A percentile compares a stretch with the other conserved stretches of the same genome.
Conservation (phyloP, 2,113 vertebrate species). For the Otolemur garnettii region DNA sequence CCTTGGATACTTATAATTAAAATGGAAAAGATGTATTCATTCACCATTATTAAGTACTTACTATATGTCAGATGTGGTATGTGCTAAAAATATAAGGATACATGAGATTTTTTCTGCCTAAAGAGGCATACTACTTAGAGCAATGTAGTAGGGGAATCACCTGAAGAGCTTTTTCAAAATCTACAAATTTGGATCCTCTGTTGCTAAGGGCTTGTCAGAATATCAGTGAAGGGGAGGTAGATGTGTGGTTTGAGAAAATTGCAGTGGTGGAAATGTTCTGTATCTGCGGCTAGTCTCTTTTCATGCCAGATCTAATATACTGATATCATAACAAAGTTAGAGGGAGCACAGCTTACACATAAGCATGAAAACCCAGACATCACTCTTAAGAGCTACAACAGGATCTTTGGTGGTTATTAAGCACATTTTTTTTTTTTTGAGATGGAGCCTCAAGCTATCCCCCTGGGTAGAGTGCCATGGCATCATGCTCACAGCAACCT, state of each 20-base stretch:
- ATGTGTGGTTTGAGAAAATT: slow-evolving; percentile 5
- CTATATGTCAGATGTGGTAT: background rate
- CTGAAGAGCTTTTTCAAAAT: background rate
- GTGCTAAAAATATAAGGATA: background rate
- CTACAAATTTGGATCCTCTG: background rate
- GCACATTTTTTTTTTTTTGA: too few relatives aligned
- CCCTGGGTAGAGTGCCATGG: too few relatives aligned
- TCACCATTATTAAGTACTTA: slow-evolving; percentile 34
- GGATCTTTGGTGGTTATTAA: background rate
- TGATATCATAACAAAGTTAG: too few relatives aligned
- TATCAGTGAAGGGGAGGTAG: background rate
- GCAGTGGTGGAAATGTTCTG: slow-evolving; percentile 2
- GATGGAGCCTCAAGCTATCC: too few relatives aligned
- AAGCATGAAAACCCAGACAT: too few relatives aligned
- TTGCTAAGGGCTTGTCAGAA: slow-evolving; percentile 20
- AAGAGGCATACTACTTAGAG: background rate
- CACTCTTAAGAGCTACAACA: too few relatives aligned
- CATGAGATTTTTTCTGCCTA: background rate
- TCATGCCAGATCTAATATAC: too few relatives aligned
- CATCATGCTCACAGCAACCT: too few relatives aligned
- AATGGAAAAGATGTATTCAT: slow-evolving; percentile 11
- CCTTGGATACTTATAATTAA: slow-evolving; percentile 4
- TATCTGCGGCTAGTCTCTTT: background rate
- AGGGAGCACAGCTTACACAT: too few relatives aligned
- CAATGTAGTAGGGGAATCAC: background rate